Evolutionary conservation across 2,797 vertebrate genomes (phyloP), one percentile per base, ranked within the genome.

Genomic region (Botia almorhae): DNA sequence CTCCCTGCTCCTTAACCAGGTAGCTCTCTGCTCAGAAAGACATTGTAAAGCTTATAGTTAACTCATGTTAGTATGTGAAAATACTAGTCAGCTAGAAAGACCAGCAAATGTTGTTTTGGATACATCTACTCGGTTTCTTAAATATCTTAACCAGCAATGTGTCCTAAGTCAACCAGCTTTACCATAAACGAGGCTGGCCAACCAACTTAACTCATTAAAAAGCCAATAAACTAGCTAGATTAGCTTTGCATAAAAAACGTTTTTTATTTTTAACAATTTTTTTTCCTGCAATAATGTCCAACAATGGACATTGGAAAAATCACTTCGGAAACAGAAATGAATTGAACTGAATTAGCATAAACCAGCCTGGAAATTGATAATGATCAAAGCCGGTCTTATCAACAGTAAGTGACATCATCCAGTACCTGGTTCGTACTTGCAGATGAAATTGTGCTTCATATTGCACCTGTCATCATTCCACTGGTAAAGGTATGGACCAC

Each of bases 361-460:
- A 12, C 5, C 46, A 56, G 56, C 56, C 21, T 26, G 19, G 11
- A 10, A 46, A 17, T 74, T 7, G 7, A 13, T 33, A 48, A 48
- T 75, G 19, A 26, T 75, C 63, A 4, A 21, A 23, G 8, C 4
- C 43, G 5, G 4, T 26, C 51, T 19, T 13, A 36, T 50, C n/a
- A 17, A 6, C 16, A 64, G 12, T 23, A 0, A 50, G 39, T 55
- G 7, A 39, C 11, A 36, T 51, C 17, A 83, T 74, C 67, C 78
- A 85, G 26, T 91, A 96, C 98, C 96, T 94, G 95, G 92, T 29
- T 91, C 81, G 26, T 98, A 99, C 84, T 98, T 98, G 94, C 98
- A 99, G 92, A 99, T 97, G 87, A 98, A 99, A 91, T 99, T 99
- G 92, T 99, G 98, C 88, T 98, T 99, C 98, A 99, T 99, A 92